Conservation (phyloP, 2,888 invertebrate species). For the Lapara coniferarum region DNA sequence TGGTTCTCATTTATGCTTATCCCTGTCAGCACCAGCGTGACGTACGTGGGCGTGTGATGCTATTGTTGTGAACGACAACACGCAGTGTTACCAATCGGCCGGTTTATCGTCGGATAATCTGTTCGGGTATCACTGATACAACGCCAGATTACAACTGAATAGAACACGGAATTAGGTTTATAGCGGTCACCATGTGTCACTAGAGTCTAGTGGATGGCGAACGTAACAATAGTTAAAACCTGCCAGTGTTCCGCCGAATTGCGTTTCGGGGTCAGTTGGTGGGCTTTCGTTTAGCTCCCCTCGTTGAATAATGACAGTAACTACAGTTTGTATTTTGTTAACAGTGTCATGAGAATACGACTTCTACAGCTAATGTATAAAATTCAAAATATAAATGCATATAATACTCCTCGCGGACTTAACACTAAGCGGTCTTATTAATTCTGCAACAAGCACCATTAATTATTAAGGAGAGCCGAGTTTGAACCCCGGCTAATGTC, state of each 20-base stretch:
- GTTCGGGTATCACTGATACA: slow-evolving; percentile 8
- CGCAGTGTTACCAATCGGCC: slow-evolving; percentile 13
- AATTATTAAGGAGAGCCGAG: background rate
- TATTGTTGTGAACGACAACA: background rate
- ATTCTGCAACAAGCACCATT: background rate
- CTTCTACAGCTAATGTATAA: too few relatives aligned
- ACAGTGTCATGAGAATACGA: too few relatives aligned
- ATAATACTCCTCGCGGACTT: too few relatives aligned
- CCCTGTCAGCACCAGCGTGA: too few relatives aligned
- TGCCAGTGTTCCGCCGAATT: too few relatives aligned
- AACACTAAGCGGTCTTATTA: background rate
- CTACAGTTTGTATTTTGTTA: too few relatives aligned
- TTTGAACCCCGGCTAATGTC: slow-evolving; percentile 17
- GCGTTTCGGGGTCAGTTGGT: too few relatives aligned
- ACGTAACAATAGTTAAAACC: too few relatives aligned
- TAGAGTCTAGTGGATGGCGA: background rate
- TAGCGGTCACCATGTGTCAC: background rate
- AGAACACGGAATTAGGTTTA: background rate
- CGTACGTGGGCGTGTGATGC: background rate
- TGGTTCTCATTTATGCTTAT: too few relatives aligned
- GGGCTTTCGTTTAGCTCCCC: too few relatives aligned
- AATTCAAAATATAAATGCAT: too few relatives aligned
- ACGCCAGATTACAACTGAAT: background rate
- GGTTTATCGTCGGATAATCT: slow-evolving; percentile 17
- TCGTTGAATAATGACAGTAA: too few relatives aligned